These are phyloP conservation scores for Scaptomyza hsui DNA, from an alignment of 1,140 invertebrate species.

Conservation along the genomic window DNA sequence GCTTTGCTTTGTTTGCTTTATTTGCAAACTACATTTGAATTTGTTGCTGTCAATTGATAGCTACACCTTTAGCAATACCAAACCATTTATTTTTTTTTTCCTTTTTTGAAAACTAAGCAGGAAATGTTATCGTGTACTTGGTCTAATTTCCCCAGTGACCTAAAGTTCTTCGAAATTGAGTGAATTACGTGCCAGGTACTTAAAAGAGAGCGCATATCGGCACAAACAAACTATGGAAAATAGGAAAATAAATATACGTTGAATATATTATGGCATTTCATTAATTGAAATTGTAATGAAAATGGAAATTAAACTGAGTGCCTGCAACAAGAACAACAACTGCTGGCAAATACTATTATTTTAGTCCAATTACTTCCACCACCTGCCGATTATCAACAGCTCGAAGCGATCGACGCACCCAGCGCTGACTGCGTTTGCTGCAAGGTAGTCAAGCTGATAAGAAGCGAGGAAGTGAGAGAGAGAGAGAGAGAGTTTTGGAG, in stretches of 20 bases:
- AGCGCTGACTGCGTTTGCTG: not conserved
- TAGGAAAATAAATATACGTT: constrained; percentile 14
- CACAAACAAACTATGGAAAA: constrained; percentile 9
- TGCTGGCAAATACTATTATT: constrained; percentile 1
- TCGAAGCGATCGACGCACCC: not conserved
- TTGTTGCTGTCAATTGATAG: constrained; percentile 72
- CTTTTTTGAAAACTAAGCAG: constrained; percentile 51
- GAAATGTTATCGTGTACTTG: constrained; percentile 41
- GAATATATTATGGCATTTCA: constrained; percentile 28
- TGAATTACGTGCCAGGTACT: constrained; percentile 46
- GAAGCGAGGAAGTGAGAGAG: constrained; percentile 13
- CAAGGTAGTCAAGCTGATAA: constrained; percentile 28
- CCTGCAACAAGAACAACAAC: constrained; percentile 4
- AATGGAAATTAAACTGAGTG: constrained; percentile 11
- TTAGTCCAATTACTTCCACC: constrained; percentile 19
- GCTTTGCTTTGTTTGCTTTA: constrained; percentile 21
- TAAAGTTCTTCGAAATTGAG: constrained; percentile 59
- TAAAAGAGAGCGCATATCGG: constrained; percentile 46
- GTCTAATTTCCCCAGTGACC: constrained; percentile 61
- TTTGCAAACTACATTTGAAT: constrained; percentile 27
- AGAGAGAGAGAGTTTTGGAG: not conserved
- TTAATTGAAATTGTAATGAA: constrained; percentile 52
- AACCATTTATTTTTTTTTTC: not conserved
- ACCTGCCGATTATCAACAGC: constrained; percentile 33
- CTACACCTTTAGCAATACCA: constrained; percentile 25